Evolutionary conservation across 2,797 vertebrate genomes (phyloP).

Genomic region (Natrix natrix): DNA sequence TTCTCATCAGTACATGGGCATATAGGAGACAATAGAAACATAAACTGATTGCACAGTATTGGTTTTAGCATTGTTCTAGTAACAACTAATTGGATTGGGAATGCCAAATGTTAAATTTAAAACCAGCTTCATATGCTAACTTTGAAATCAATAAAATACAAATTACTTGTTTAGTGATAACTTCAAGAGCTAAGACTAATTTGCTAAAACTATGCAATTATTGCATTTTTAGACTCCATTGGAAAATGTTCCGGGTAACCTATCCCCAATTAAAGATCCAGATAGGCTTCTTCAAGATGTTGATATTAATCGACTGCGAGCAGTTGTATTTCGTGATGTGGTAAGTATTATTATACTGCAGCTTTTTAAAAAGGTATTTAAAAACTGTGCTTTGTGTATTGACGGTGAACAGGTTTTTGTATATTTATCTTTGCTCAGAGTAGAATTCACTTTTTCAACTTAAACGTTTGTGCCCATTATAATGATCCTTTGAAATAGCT

Average conservation of each 20-base stretch:
- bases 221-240: conserved; percentile 78
- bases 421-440: background rate
- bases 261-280: conserved; percentile 93
- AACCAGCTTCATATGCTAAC: background rate
- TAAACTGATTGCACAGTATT: background rate
- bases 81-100: background rate
- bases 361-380: background rate
- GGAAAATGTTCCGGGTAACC: conserved; percentile 84
- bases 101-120: background rate
- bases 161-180: background rate
- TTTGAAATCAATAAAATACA: background rate
- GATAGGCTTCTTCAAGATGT: conserved; percentile 98
- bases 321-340: conserved; percentile 98
- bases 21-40: background rate
- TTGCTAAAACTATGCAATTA: conserved; percentile 10
- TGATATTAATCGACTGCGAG: conserved; percentile 96
- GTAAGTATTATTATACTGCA: conserved; percentile 73
- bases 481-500: background rate
- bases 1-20: background rate
- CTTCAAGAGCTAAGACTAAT: conserved; percentile 3
- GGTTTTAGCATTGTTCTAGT: background rate
- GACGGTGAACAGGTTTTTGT: background rate
- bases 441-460: background rate
- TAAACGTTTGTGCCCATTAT: background rate
- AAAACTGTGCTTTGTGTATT: background rate